Evolutionary conservation across 2,797 vertebrate species (phyloP), one percentile per base, ranked within the genome.

Genomic region (Anabacerthia variegaticeps): DNA sequence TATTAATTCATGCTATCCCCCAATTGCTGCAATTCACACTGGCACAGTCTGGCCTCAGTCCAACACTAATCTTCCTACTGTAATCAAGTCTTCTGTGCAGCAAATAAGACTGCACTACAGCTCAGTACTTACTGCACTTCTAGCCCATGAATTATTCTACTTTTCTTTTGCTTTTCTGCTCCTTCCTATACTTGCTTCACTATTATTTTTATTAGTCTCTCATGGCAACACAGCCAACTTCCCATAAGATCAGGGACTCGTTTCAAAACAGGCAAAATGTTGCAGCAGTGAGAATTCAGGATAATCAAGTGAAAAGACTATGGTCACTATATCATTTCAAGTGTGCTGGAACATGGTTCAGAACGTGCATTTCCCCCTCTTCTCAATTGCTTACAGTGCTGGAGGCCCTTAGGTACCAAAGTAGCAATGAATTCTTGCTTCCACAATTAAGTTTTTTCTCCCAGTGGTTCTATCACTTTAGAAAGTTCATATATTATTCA

Each of bases 401-500:
- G n/a, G 59, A 84, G 55, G 73, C 14, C 51, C 49, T 39, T 23
- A 66, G 52, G 59, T 71, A 85, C 67, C 55, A 63, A 71, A 69
- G 55, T 0, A 73, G 48, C 39, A 39, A 30, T 22, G 48, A 95
- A 73, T 85, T 95, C 43, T 59, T 81, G 24, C 52, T 48, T 92
- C 59, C 41, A 51, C 59, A 69, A 61, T 28, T 20, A 69, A 34
- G 39, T 72, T 82, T 95, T 68, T 41, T 55, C 36, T 86, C 67
- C 59, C 74, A 67, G 32, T 6, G 2, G 69, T 93, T 82, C 23
- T 79, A 71, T 46, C 19, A 24, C 90, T 69, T 73, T 44, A 77
- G 44, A 46, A 78, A 88, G 51, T 83, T 92, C 63, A 34, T 68
- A 66, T 79, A 83, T 91, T 89, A 94, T 90, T 92, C 66, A 49